Base-by-base conservation (phyloP, 1,140 invertebrate species). In the Diabrotica undecimpunctata region DNA sequence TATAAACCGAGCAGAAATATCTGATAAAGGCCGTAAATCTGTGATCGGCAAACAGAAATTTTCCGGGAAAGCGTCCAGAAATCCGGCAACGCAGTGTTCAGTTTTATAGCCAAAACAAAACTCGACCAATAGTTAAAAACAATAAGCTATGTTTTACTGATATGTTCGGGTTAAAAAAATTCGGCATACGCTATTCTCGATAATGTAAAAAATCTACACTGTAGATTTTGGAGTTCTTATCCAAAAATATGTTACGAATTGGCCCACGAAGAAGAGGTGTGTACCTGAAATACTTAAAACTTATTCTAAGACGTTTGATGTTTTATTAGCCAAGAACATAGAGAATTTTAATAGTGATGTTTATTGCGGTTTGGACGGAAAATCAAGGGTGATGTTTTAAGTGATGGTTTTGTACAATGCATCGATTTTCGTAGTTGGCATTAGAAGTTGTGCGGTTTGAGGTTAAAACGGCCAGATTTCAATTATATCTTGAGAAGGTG, bases 91-190 rank as follows among this genome's bases (percentile, higher is more conserved):
- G 41, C 41, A 8, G 41, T n/a, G 2, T 46, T 46, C n/a, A 46
- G 41, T 46, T 46, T 46, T 46, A 46, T n/a, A 46, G 41, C 41
- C 41, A 46, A 46, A 46, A 46, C 41, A 46, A 46, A 46, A 46
- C 41, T n/a, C 41, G n/a, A 46, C 41, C 41, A 46, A 46, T 46
- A 46, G 41, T 46, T 46, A 46, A 46, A 46, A 46, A 46, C 41
- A 46, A 46, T 46, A 46, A 46, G 41, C n/a, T 46, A 46, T 46
- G 41, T 46, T 46, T 46, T 46, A 46, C 41, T n/a, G 41, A 6
- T 46, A 6, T 10, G 41, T 25, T 25, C 41, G n/a, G 41, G n/a
- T 4, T 46, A 46, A 46, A 46, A 46, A 46, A 46, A 46, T 10
- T 10, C n/a, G 41, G 41, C 6, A 46, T 10, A 46, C 8, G n/a